Conservation (phyloP, 2,888 invertebrate genomes). For the Melanotus villosus region DNA sequence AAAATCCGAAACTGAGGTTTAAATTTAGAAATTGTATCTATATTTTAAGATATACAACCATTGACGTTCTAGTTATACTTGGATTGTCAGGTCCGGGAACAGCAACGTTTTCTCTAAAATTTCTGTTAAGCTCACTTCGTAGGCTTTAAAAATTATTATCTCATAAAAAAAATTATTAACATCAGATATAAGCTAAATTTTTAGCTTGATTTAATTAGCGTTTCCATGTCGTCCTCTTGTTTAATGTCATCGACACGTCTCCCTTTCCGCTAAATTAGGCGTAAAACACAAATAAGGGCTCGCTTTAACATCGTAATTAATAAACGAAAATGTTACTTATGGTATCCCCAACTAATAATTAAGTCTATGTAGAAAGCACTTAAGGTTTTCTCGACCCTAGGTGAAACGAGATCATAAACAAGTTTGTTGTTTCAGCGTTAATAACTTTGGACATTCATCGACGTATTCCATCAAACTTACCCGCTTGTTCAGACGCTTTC, state of each 20-base stretch:
- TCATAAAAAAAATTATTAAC: no score
- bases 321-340: constrained; percentile 6
- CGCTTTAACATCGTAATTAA: constrained; percentile 4
- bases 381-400: constrained; percentile 11
- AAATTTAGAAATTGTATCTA: no score
- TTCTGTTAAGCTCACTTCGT: no score
- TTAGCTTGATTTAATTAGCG: no score
- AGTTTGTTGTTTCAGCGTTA: constrained; percentile 21
- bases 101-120: no score
- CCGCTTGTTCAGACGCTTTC: constrained; percentile 5
- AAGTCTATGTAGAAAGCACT: not conserved
- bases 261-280: constrained; percentile 11
- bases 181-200: no score
- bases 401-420: constrained; percentile 18
- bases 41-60: no score
- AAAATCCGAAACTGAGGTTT: no score
- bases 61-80: no score
- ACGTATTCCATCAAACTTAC: constrained; percentile 23
- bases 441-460: constrained; percentile 21
- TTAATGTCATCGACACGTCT: not conserved
- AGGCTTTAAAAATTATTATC: no score
- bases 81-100: no score
- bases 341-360: not conserved
- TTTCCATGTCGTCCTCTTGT: no score
- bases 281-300: constrained; percentile 19